Percentiles rank a stretch among this genome's conserved stretches.
Evolutionary conservation across 2,113 vertebrate species (phyloP).

Genomic region (Prietella phreatophila): DNA sequence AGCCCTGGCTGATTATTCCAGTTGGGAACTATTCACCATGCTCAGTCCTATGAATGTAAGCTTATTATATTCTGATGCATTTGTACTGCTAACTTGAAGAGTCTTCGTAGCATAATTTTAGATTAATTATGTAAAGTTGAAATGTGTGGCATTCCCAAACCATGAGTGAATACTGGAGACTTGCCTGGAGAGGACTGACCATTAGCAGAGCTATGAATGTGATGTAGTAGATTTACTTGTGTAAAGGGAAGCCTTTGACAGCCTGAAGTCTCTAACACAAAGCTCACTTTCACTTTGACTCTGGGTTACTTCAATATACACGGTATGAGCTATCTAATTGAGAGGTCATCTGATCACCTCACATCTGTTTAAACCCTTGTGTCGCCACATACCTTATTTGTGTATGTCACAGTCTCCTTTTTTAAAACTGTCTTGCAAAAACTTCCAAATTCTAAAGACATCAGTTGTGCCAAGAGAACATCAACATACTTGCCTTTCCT

Average conservation of each 20-base stretch:
- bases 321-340: slow-evolving; percentile 61
- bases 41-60: not conserved
- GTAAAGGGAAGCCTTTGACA: slow-evolving; percentile 62
- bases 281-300: slow-evolving; percentile 60
- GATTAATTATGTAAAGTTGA: slow-evolving; percentile 11
- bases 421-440: not conserved
- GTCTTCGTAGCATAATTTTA: not conserved
- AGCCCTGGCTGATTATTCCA: slow-evolving; percentile 33
- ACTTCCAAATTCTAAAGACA: not conserved
- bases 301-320: slow-evolving; percentile 63
- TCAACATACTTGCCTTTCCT: not conserved
- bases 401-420: not conserved
- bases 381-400: no score
- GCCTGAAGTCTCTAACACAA: slow-evolving; percentile 60
- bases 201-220: slow-evolving; percentile 36
- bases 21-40: not conserved
- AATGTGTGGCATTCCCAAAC: slow-evolving; percentile 11
- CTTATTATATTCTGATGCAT: slow-evolving; percentile 16
- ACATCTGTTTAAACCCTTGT: slow-evolving; percentile 73
- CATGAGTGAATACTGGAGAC: slow-evolving; percentile 4
- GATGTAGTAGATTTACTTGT: slow-evolving; percentile 59
- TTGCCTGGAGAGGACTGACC: slow-evolving; percentile 7
- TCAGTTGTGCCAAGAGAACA: not conserved
- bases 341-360: slow-evolving; percentile 66
- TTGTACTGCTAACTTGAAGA: slow-evolving; percentile 5